phyloP scores from a whole-genome alignment of 1,140 invertebrate species.

The Chionoecetes opilio region DNA sequence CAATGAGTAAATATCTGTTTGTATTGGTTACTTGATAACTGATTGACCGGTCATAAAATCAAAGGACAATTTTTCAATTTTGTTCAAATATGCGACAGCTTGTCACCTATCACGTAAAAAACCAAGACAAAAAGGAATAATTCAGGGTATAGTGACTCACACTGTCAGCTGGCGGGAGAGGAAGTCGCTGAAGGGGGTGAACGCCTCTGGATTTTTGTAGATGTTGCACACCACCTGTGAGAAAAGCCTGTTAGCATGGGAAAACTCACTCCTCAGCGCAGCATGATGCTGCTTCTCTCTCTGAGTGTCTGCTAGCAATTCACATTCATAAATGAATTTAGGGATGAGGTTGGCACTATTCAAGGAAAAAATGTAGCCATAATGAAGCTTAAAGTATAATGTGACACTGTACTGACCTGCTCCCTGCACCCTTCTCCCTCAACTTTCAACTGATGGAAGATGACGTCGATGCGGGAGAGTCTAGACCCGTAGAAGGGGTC shows the following conservation, averaged over 20 bases:
- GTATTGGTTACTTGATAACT: too few relatives aligned
- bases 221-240: slow-evolving; percentile 81
- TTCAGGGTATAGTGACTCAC: slow-evolving; percentile 63
- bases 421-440: slow-evolving; percentile 76
- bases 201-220: slow-evolving; percentile 80
- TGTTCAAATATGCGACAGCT: too few relatives aligned
- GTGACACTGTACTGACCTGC: slow-evolving; percentile 48
- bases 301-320: not conserved
- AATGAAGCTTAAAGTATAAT: too few relatives aligned
- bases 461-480: slow-evolving; percentile 78
- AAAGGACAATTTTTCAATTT: too few relatives aligned
- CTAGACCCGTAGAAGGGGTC: slow-evolving; percentile 81
- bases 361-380: not conserved
- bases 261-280: too few relatives aligned
- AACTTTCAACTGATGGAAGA: slow-evolving; percentile 76
- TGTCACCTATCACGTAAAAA: too few relatives aligned
- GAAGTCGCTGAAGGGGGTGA: slow-evolving; percentile 80
- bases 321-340: slow-evolving; percentile 28
- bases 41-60: too few relatives aligned
- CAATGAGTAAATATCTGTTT: too few relatives aligned
- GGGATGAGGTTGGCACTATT: too few relatives aligned
- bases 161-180: slow-evolving; percentile 80
- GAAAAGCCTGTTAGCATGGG: not conserved
- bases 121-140: not conserved
- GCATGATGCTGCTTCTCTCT: too few relatives aligned